Evolutionary conservation across 2,797 vertebrate species (phyloP).

Genomic region (Peromyscus melanophrys): DNA sequence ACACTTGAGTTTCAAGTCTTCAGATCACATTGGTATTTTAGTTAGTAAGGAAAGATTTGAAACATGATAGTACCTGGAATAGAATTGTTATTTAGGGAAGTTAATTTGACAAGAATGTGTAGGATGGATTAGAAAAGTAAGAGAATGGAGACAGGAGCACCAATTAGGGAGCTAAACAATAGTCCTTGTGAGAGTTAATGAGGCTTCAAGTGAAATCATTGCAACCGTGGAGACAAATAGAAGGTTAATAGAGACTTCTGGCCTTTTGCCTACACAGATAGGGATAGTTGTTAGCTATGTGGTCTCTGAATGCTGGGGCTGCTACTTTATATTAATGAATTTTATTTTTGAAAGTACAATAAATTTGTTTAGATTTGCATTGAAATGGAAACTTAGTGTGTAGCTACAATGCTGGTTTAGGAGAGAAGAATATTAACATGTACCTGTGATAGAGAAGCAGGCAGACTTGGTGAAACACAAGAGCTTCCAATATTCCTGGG

Average conservation of each 20-base stretch:
- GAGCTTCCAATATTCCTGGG: background rate
- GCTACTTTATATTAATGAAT: background rate
- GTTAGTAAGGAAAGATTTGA: constrained; percentile 30
- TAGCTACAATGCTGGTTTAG: background rate
- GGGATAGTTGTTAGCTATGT: background rate
- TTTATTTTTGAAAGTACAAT: background rate
- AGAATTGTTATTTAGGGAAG: constrained; percentile 70
- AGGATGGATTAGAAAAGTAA: constrained; percentile 58
- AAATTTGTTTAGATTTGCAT: background rate
- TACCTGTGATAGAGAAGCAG: background rate
- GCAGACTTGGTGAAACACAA: background rate
- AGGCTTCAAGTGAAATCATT: constrained; percentile 49
- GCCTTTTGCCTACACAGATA: background rate
- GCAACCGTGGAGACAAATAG: background rate
- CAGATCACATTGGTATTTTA: background rate
- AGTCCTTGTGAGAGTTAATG: constrained; percentile 18
- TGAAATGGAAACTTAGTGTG: background rate
- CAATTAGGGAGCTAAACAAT: constrained; percentile 59
- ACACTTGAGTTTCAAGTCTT: background rate
- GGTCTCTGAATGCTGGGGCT: background rate
- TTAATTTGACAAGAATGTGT: constrained; percentile 70
- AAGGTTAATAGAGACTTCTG: background rate
- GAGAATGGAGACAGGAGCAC: constrained; percentile 5
- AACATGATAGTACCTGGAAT: constrained; percentile 33
- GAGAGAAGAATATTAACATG: background rate